Percentiles rank a stretch among this genome's conserved stretches.
phyloP scores from a whole-genome alignment of 2,888 invertebrate species.

The Idaea aversata region DNA sequence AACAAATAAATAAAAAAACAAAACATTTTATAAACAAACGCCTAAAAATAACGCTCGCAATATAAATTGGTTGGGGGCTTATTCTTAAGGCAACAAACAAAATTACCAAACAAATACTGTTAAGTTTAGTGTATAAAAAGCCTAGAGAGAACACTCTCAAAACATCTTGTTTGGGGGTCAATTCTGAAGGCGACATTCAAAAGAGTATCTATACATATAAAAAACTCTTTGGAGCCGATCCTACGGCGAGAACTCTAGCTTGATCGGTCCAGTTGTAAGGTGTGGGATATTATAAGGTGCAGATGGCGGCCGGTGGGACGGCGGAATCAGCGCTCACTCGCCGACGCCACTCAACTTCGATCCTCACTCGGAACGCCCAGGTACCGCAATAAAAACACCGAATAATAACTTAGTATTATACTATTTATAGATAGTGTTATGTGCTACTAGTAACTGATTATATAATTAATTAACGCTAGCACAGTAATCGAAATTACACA shows the following conservation, averaged over 20 bases:
- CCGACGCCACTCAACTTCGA: conserved; percentile 87
- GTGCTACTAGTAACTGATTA: neutral
- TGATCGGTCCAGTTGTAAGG: conserved; percentile 36
- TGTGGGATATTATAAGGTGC: conserved; percentile 47
- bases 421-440: neutral
- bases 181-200: neutral
- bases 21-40: neutral
- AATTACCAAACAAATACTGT: neutral
- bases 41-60: neutral
- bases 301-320: conserved; percentile 63
- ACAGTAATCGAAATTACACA: neutral
- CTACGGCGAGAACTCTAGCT: conserved; percentile 11
- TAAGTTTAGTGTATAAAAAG: neutral
- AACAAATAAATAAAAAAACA: neutral
- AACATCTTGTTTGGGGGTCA: neutral
- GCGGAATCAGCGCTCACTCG: conserved; percentile 83
- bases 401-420: neutral
- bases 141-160: neutral
- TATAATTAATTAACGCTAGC: neutral
- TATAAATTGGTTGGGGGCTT: neutral
- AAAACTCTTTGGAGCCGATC: too few species aligned
- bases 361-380: conserved; percentile 83
- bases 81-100: neutral
- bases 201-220: conserved; percentile 1
- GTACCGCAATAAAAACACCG: conserved; percentile 49